Evolutionary conservation across 2,888 invertebrate genomes (phyloP).

Genomic region (Epistrophella euchroma): DNA sequence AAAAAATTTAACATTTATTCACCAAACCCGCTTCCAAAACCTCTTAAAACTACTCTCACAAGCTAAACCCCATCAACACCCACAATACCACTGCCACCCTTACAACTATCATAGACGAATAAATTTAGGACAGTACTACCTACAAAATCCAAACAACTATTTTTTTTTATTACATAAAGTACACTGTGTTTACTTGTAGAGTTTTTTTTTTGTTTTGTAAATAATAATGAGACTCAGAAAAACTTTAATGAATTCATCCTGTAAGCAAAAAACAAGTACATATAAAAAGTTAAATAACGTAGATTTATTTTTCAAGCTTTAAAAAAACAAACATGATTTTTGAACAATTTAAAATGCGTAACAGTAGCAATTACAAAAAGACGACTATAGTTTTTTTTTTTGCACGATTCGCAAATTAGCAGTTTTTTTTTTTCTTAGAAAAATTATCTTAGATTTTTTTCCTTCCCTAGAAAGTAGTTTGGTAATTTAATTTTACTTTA

Average conservation of each 20-base stretch:
- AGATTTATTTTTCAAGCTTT: slow-evolving; percentile 51
- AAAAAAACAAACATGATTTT: slow-evolving; percentile 14
- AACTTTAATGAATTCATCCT: slow-evolving; percentile 55
- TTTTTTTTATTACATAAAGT: slow-evolving; percentile 34
- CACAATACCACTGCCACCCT: background rate
- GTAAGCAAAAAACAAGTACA: slow-evolving; percentile 2
- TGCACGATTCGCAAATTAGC: slow-evolving; percentile 59
- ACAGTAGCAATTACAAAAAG: slow-evolving; percentile 49
- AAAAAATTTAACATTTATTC: slow-evolving; percentile 51
- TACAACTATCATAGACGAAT: slow-evolving; percentile 51
- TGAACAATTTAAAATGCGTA: slow-evolving; percentile 44
- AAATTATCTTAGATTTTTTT: slow-evolving; percentile 46
- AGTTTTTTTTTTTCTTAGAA: slow-evolving; percentile 26
- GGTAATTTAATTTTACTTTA: background rate
- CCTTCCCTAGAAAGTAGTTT: slow-evolving; percentile 50
- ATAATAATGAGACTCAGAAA: slow-evolving; percentile 60
- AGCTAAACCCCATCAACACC: slow-evolving; percentile 17
- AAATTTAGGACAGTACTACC: slow-evolving; percentile 61
- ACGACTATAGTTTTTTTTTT: slow-evolving; percentile 29
- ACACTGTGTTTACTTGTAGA: slow-evolving; percentile 71
- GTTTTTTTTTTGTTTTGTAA: slow-evolving; percentile 53
- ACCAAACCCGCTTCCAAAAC: slow-evolving; percentile 21
- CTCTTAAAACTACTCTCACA: slow-evolving; percentile 34
- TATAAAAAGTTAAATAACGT: slow-evolving; percentile 46
- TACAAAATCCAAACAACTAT: slow-evolving; percentile 57